Percentiles rank a stretch among this genome's conserved stretches.
Evolutionary conservation across 2,797 vertebrate species (phyloP).

Genomic region (Danio jaintianensis): DNA sequence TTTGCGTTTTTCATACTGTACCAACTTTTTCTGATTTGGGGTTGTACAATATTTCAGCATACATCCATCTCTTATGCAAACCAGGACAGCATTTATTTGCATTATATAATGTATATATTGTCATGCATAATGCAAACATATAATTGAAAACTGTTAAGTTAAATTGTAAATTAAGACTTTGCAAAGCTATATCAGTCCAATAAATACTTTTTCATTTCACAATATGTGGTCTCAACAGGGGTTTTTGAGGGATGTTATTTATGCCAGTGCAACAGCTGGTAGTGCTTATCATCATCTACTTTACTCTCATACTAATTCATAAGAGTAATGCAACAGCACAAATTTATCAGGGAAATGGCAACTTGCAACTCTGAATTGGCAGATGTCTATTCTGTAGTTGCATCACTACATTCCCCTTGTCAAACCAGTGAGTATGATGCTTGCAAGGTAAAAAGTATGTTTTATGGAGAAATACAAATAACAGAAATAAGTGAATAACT

Average conservation of each 20-base stretch:
- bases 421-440: neutral
- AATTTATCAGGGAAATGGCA: conserved; percentile 3
- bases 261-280: neutral
- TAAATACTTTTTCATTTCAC: neutral
- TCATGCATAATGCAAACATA: too few relatives aligned
- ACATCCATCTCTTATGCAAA: too few relatives aligned
- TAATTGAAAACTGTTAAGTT: neutral
- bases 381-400: conserved; percentile 19
- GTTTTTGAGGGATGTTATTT: neutral
- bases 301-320: conserved; percentile 12
- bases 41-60: too few relatives aligned
- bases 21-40: too few relatives aligned
- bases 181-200: neutral
- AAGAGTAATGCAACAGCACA: conserved; percentile 14
- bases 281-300: conserved; percentile 13
- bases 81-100: too few relatives aligned
- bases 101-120: too few relatives aligned
- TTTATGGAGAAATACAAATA: conserved; percentile 1
- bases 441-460: neutral
- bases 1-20: too few relatives aligned
- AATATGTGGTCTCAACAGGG: neutral
- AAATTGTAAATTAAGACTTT: neutral
- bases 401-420: neutral
- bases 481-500: neutral
- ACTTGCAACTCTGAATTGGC: neutral